phyloP scores from a whole-genome alignment of 2,888 invertebrate species.

The Archips crataeganus region DNA sequence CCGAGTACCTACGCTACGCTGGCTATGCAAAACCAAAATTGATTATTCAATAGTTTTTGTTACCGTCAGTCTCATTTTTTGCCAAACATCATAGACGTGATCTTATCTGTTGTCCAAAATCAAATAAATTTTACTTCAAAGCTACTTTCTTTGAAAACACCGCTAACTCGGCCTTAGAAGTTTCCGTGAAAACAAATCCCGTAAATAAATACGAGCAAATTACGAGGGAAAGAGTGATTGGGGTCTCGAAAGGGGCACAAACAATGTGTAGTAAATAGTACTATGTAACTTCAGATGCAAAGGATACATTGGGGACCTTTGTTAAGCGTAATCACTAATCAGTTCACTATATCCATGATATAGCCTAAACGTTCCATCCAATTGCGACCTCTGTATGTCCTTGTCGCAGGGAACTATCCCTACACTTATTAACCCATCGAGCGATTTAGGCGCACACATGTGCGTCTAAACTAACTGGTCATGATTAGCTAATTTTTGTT shows the following conservation, averaged over 20 bases:
- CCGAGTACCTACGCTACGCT: background rate
- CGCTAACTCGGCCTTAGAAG: slow-evolving; percentile 2
- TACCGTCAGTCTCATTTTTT: background rate
- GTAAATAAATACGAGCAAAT: slow-evolving; percentile 11
- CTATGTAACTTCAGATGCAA: background rate
- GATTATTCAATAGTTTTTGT: background rate
- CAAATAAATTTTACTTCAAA: background rate
- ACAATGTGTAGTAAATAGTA: background rate
- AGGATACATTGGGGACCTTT: background rate
- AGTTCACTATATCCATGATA: background rate
- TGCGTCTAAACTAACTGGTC: too few relatives aligned
- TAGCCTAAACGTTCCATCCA: background rate
- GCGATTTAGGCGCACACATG: too few relatives aligned
- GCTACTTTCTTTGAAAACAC: slow-evolving; percentile 4
- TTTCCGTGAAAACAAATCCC: slow-evolving; percentile 11
- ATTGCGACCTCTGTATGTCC: background rate
- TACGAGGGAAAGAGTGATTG: slow-evolving; percentile 9
- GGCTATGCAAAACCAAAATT: slow-evolving; percentile 8
- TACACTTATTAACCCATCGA: background rate
- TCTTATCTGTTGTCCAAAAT: background rate
- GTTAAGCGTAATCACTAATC: background rate
- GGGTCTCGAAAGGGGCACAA: background rate
- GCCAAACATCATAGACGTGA: background rate
- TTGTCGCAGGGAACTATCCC: background rate
- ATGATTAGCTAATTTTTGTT: too few relatives aligned